phyloP scores from a whole-genome alignment of 2,888 invertebrate species.

The Caenorhabditis becei region DNA sequence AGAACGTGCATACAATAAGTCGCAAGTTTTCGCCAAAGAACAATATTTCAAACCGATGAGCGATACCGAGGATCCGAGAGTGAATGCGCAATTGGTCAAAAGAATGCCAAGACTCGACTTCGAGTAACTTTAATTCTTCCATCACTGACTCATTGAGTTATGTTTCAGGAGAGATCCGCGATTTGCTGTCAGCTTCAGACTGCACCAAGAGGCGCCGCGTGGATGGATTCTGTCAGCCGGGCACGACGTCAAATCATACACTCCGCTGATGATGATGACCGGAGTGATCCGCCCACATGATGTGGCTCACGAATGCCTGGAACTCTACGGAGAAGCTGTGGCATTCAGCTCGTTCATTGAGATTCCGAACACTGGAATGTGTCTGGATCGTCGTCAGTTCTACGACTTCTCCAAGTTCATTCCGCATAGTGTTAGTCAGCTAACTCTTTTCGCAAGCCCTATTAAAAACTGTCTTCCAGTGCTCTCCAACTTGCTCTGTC shows the following conservation, averaged over 20 bases:
- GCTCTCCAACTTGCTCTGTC: conserved; percentile 23
- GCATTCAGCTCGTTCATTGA: conserved; percentile 37
- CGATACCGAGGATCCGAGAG: not conserved
- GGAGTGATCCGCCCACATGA: conserved; percentile 6
- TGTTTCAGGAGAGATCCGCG: not conserved
- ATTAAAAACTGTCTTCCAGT: conserved; percentile 18
- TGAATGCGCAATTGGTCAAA: not conserved
- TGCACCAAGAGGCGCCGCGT: conserved; percentile 2
- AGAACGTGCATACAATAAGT: not conserved
- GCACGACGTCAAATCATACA: not conserved
- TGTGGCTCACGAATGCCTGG: not conserved
- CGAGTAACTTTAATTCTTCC: not conserved
- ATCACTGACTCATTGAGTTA: not conserved
- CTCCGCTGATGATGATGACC: conserved; percentile 23
- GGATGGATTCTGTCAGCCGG: conserved; percentile 11
- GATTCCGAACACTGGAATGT: conserved; percentile 17
- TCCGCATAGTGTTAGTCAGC: conserved; percentile 25
- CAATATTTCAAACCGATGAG: not conserved
- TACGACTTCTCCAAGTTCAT: conserved; percentile 40
- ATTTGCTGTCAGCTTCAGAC: not conserved
- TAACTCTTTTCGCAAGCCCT: too few species aligned
- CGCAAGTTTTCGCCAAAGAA: not conserved
- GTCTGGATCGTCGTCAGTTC: conserved; percentile 20
- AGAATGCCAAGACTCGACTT: not conserved
- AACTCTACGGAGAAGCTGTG: conserved; percentile 12